Evolutionary conservation across 2,888 invertebrate genomes (phyloP), one percentile per base, ranked within the genome.

Genomic region (Byasa hedistus): DNA sequence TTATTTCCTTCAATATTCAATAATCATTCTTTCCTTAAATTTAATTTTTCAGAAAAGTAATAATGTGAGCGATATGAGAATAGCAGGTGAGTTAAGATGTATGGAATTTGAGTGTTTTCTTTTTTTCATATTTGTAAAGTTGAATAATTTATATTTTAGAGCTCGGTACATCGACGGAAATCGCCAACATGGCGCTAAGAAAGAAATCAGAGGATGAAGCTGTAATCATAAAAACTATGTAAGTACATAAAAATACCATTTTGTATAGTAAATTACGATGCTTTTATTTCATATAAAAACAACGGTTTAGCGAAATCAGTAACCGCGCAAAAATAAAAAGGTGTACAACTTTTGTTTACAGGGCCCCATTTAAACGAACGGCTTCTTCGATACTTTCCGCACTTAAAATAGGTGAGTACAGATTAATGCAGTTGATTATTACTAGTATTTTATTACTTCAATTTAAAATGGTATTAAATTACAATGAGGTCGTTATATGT

Each of bases 101-200:
- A 21, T n/a, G n/a, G 21, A 51, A 8, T 51, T 51, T 21, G 21
- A 12, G 39, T 12, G 12, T 12, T 15, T n/a, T n/a, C n/a, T n/a
- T 15, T 39, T 39, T 15, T 15, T 15, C 15, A 2, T 39, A 39
- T 15, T 2, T 39, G 12, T 39, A 15, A 39, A 1, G 15, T 15
- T 39, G 10, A 39, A 39, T 39, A 39, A 39, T 39, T 39, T 15
- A 1, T 32, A 15, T 48, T 65, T 51, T 70, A 86, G 89, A 85
- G 23, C 79, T 89, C 0, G 89, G 89, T 0, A 74, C 77, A 0
- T 89, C 89, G 0, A 86, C 86, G 0, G 89, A 89, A 68, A 88
- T 89, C 23, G 88, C 86, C 0, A 83, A 82, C 32, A 85, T 87
- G 82, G 82, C 83, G 2, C 73, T 89, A 1, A 76, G 83, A n/a